Base-by-base conservation (phyloP, 1,140 invertebrate species). In the Drosophila kikkawai region DNA sequence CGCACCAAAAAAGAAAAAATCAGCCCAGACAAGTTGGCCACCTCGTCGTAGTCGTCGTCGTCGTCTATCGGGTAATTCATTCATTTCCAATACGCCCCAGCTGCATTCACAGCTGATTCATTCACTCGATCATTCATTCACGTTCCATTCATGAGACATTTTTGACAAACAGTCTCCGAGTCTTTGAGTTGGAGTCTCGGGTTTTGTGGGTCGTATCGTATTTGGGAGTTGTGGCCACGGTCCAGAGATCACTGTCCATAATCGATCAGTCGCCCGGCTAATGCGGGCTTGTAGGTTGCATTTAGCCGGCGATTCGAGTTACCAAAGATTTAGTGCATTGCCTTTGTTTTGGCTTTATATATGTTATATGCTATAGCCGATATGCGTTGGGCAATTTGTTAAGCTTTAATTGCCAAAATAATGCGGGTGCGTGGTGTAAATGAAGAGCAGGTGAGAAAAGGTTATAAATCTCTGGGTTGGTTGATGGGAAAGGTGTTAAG, bases 91-190 rank as follows among this genome's bases (percentile, higher is more conserved):
- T 53, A 80, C 81, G 82, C 82, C 82, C 67, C 67, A 85, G 65
- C 73, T 78, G 65, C 50, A 51, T n/a, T 65, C 60, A 61, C 82
- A 84, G 78, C 82, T 84, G 82, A 84, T 78, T 84, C 82, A 86
- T 81, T 81, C 79, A 80, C 71, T 65, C 77, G 63, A 71, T 73
- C 76, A 76, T 41, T 58, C 71, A 73, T 50, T 84, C 73, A 77
- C 53, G 76, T 61, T 67, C 29, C 79, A 81, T 75, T 86, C 65
- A 70, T 64, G 61, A 64, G 82, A 85, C 82, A 85, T 51, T 82
- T 85, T 82, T 67, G 82, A 86, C 82, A 79, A 82, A 85, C 82
- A 73, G 64, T 82, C 70, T 60, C 34, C 41, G 34, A 55, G 29
- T 53, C 51, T 19, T 36, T 3, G 50, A 55, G 51, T 22, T 13